Conservation (phyloP, 2,888 invertebrate species). For the Hydropsyche betteni region DNA sequence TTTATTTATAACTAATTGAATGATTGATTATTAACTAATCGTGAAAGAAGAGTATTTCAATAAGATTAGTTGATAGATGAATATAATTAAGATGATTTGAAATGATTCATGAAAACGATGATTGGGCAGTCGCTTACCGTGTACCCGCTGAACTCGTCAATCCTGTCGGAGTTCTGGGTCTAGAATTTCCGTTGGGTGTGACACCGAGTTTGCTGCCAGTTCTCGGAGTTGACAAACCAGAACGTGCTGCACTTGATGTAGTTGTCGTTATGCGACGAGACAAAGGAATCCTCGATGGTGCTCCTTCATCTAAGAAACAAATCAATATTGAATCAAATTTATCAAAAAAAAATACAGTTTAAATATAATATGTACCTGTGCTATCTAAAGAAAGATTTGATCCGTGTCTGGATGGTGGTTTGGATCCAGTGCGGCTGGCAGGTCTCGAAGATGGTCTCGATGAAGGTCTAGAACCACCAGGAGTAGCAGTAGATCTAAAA, state of each 20-base stretch:
- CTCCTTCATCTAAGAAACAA: conserved; percentile 71
- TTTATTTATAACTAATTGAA: neutral
- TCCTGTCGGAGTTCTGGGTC: conserved; percentile 81
- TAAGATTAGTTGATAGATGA: conserved; percentile 53
- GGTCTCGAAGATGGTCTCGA: conserved; percentile 87
- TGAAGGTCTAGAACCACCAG: conserved; percentile 75
- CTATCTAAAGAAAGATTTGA: conserved; percentile 91
- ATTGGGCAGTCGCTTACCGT: conserved; percentile 66
- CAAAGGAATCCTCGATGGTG: conserved; percentile 84
- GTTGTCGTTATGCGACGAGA: conserved; percentile 72
- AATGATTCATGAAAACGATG: neutral
- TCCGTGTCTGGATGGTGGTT: conserved; percentile 93
- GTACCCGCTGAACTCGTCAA: conserved; percentile 79
- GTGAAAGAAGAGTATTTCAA: too few relatives aligned
- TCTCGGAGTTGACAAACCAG: conserved; percentile 63
- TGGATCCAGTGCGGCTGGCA: conserved; percentile 85
- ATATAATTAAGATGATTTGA: conserved; percentile 44
- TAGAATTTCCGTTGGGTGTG: conserved; percentile 71
- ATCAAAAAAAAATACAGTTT: neutral
- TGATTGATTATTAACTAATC: too few relatives aligned
- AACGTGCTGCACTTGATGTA: conserved; percentile 64
- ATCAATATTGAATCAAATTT: neutral
- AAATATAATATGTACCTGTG: conserved; percentile 69
- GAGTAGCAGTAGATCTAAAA: conserved; percentile 75
- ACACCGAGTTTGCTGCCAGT: conserved; percentile 68